phyloP scores from a whole-genome alignment of 2,113 vertebrate species.

The Pangasianodon gigas region DNA sequence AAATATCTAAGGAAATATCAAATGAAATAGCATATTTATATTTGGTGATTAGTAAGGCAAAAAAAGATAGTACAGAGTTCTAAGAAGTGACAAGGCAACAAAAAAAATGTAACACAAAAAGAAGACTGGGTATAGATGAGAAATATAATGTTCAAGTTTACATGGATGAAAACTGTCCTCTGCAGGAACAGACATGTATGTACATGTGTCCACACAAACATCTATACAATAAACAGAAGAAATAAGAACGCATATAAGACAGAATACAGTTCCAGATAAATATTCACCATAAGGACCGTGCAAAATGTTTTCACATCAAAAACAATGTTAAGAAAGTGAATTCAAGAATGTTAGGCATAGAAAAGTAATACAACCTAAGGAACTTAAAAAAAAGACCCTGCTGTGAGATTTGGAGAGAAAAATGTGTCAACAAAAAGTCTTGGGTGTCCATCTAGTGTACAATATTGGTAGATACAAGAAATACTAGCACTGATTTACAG shows the following conservation, averaged over 20 bases:
- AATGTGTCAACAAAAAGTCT: conserved; percentile 46
- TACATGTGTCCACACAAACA: conserved; percentile 68
- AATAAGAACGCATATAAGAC: conserved; percentile 46
- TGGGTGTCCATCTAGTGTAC: conserved; percentile 66
- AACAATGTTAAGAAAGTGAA: conserved; percentile 57
- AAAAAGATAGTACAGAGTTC: conserved; percentile 69
- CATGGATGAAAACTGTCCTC: conserved; percentile 42
- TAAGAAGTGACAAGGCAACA: conserved; percentile 74
- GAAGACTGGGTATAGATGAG: conserved; percentile 59
- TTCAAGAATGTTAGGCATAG: conserved; percentile 43
- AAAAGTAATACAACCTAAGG: conserved; percentile 40
- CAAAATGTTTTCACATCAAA: conserved; percentile 69
- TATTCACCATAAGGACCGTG: conserved; percentile 72
- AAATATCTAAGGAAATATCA: not conserved
- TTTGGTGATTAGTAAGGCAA: conserved; percentile 77
- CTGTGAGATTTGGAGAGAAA: conserved; percentile 58
- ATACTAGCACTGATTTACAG: conserved; percentile 56
- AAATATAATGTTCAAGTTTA: conserved; percentile 58
- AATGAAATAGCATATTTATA: conserved; percentile 60
- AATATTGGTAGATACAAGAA: conserved; percentile 60
- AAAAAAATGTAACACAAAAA: conserved; percentile 54
- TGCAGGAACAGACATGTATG: conserved; percentile 53
- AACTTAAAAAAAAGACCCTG: conserved; percentile 64
- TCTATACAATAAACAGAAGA: conserved; percentile 44
- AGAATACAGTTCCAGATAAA: conserved; percentile 60